Conservation (phyloP, 1,140 invertebrate species). For the Euura saliciscinereae region DNA sequence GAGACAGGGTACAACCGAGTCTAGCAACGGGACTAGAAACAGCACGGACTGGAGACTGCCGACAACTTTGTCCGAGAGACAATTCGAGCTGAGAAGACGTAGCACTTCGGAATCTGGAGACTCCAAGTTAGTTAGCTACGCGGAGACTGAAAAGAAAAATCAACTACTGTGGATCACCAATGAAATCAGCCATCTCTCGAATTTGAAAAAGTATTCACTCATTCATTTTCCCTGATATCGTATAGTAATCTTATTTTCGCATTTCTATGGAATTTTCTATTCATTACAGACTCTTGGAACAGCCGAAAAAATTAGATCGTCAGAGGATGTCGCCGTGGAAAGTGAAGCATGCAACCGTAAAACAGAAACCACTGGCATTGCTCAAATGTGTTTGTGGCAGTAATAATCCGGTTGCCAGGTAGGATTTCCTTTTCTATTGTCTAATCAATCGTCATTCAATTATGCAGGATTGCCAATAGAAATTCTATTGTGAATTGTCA, state of each 20-base stretch:
- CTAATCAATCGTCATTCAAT: no score
- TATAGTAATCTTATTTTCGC: conserved; percentile 14
- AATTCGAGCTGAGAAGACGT: conserved; percentile 41
- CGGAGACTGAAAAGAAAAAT: conserved; percentile 59
- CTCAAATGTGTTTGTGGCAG: conserved; percentile 16
- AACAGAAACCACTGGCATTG: conserved; percentile 23
- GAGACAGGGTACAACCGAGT: conserved; percentile 29
- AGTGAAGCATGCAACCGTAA: conserved; percentile 29
- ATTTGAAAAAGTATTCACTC: conserved; percentile 54
- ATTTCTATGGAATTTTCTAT: conserved; percentile 8
- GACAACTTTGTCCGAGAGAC: conserved; percentile 45
- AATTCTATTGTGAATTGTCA: no score
- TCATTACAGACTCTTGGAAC: conserved; percentile 43
- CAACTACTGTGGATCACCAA: conserved; percentile 62
- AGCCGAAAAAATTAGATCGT: conserved; percentile 42
- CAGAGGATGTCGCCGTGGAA: conserved; percentile 39
- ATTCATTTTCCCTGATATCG: background rate
- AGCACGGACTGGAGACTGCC: conserved; percentile 47
- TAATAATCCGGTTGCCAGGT: conserved; percentile 6
- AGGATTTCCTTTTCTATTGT: no score
- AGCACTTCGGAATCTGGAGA: conserved; percentile 44
- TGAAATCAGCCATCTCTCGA: conserved; percentile 60
- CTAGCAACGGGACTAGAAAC: conserved; percentile 33
- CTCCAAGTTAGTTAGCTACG: conserved; percentile 50
- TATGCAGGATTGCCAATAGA: no score